Evolutionary conservation across 1,140 invertebrate genomes (phyloP).

Genomic region (Hylaeus volcanicus): DNA sequence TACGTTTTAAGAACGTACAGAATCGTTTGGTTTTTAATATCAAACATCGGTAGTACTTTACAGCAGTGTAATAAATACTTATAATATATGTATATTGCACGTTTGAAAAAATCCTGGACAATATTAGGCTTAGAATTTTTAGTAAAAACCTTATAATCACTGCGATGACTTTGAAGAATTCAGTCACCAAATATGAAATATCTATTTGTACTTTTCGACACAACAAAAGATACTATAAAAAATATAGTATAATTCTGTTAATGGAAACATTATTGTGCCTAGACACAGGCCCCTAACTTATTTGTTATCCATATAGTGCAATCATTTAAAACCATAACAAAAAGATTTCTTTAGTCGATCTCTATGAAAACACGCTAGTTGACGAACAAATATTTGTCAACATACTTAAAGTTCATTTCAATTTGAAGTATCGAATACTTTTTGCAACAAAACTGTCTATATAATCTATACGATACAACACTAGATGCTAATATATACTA

Average conservation of each 20-base stretch:
- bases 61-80: conserved; percentile 49
- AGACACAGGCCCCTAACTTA: conserved; percentile 25
- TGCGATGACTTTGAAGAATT: conserved; percentile 44
- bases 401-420: conserved; percentile 42
- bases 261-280: conserved; percentile 26
- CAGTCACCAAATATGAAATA: conserved; percentile 53
- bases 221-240: conserved; percentile 55
- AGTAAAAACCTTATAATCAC: conserved; percentile 58
- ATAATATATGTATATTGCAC: conserved; percentile 49
- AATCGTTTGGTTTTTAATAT: conserved; percentile 33
- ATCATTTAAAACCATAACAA: conserved; percentile 39
- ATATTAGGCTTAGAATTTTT: conserved; percentile 50
- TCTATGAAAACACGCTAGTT: conserved; percentile 41
- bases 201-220: conserved; percentile 64
- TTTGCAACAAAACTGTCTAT: conserved; percentile 56
- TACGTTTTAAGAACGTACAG: conserved; percentile 11
- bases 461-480: conserved; percentile 55
- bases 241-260: conserved; percentile 36
- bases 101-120: conserved; percentile 52
- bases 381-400: conserved; percentile 47
- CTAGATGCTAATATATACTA: conserved; percentile 57
- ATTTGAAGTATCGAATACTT: conserved; percentile 51
- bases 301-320: conserved; percentile 34
- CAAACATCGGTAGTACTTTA: conserved; percentile 28
- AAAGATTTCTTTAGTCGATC: conserved; percentile 28